Base-by-base conservation (phyloP, 2,113 vertebrate genomes). In the Labeo rohita region DNA sequence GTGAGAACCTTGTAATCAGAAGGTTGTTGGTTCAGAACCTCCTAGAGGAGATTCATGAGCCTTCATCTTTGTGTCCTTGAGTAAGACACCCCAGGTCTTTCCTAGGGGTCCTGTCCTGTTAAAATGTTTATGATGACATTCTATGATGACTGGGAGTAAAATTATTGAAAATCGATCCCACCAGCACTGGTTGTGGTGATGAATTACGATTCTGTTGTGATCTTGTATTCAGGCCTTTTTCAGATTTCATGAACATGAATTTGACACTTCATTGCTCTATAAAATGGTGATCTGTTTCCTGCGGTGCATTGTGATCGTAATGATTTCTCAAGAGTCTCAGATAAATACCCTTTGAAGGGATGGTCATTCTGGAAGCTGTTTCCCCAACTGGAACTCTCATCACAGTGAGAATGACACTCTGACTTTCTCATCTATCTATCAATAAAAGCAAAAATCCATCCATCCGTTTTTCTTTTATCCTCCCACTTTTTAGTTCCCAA, bases 351-450 rank as follows among this genome's bases (percentile, higher is more conserved):
- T 18, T 77, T 36, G 75, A 23, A 56, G 75, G 13, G 23, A 56
- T 74, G 72, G 11, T 23, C 72, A 49, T 74, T 74, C 11, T 13
- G 45, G 45, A 74, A 74, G 72, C 72, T 18, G 36, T 76, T 49
- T 80, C 82, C 59, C 52, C 59, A 80, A 75, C 54, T 89, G 84
- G 39, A 86, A 15, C 81, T 85, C 65, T 75, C 61, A 91, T 87
- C 80, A 82, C 34, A 10, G 80, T 80, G 80, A 89, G 80, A 80
- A 66, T 9, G 66, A 18, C 87, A 75, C 65, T 56, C 89, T 89
- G 72, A 92, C 87, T 87, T 86, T 89, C 81, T 89, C 91, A 87
- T 92, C 90, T 89, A 45, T 50, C 61, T 77, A 84, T 75, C 66
- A 88, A 87, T 88, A 90, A 89, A 76, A 91, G 78, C 84, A 85